Evolutionary conservation across 2,797 vertebrate species (phyloP).

Genomic region (Lacerta viridis): DNA sequence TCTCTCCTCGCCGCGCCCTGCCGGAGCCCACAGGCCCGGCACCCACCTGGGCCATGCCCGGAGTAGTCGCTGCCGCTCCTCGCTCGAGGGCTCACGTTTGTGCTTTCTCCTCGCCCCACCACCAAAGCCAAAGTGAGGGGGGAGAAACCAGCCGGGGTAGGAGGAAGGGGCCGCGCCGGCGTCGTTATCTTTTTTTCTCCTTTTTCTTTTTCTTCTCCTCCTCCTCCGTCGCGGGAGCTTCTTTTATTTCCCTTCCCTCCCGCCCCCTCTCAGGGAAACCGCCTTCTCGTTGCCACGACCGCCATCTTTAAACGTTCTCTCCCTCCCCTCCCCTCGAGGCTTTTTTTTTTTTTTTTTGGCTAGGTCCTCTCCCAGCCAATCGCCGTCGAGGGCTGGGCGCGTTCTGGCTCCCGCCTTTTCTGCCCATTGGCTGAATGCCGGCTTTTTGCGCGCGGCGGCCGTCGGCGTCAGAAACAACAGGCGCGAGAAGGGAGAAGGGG

Average conservation of each 20-base stretch:
- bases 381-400: not conserved
- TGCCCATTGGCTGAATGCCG: fast-evolving
- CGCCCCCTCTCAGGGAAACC: not conserved
- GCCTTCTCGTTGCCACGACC: conserved; percentile 19
- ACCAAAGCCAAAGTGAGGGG: not conserved
- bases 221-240: not conserved
- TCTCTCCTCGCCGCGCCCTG: not conserved
- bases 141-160: not conserved
- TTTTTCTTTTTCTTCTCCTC: too few relatives aligned
- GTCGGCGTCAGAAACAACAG: too few relatives aligned
- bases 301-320: conserved; percentile 74
- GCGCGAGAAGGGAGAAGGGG: not conserved
- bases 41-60: conserved; percentile 71
- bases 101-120: not conserved
- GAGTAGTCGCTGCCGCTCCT: conserved; percentile 26
- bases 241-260: too few relatives aligned
- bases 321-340: conserved; percentile 7
- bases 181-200: not conserved
- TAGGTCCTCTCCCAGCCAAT: fast-evolving
- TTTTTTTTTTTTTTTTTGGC: fast-evolving
- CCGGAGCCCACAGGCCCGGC: conserved; percentile 15
- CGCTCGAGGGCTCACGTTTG: not conserved
- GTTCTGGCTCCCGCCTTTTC: not conserved
- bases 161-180: fast-evolving
- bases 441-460: not conserved